These are phyloP conservation scores for Caenorhabditis latens DNA, from an alignment of 1,140 invertebrate species.

Conservation along the genomic window DNA sequence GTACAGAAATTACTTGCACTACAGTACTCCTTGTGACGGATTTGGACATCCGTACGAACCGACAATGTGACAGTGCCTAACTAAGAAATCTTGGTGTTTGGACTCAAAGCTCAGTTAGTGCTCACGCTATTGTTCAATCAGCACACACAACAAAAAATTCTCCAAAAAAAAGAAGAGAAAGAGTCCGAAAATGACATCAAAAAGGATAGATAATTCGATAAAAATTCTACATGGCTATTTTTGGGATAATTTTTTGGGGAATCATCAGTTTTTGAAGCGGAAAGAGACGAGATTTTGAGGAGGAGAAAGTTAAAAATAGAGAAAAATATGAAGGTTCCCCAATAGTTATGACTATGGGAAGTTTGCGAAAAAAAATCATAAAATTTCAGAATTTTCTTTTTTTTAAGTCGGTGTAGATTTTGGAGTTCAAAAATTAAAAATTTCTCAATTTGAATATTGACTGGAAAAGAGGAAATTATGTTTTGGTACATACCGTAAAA, in stretches of 20 bases:
- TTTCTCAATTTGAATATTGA: too few relatives aligned
- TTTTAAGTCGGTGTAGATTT: too few relatives aligned
- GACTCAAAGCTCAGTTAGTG: background rate
- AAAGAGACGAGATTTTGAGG: background rate
- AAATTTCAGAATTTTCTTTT: too few relatives aligned
- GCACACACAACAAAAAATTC: background rate
- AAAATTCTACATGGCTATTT: conserved; percentile 2
- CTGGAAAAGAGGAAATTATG: too few relatives aligned
- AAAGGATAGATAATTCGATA: conserved; percentile 16
- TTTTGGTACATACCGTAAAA: too few relatives aligned
- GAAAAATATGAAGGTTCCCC: too few relatives aligned
- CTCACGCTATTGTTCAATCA: conserved; percentile 27
- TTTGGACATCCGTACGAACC: background rate
- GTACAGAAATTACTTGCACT: background rate
- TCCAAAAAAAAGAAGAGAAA: background rate
- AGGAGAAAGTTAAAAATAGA: too few relatives aligned
- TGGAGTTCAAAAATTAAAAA: too few relatives aligned
- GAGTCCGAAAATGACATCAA: conserved; percentile 28
- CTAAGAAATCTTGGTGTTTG: background rate
- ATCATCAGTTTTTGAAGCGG: too few relatives aligned
- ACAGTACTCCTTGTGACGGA: too few relatives aligned
- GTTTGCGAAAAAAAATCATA: too few relatives aligned
- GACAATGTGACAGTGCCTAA: background rate
- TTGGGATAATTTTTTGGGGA: background rate
- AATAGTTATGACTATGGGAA: too few relatives aligned